Evolutionary conservation across 2,888 invertebrate genomes (phyloP), one percentile per base, ranked within the genome.

Genomic region (Apantesis nais): DNA sequence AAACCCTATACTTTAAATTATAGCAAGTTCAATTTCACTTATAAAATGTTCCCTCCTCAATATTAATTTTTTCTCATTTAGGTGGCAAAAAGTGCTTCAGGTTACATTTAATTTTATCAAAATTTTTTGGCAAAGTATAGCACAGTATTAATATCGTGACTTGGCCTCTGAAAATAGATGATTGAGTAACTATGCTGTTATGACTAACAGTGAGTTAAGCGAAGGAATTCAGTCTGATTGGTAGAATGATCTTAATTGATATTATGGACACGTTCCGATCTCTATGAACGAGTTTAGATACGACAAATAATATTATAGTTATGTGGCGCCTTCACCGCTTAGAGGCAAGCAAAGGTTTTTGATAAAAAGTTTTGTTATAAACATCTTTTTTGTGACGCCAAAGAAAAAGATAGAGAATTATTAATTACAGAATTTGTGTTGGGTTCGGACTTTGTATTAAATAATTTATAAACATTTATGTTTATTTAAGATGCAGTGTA

Each of bases 201-300:
- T 89, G 87, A 89, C 85, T 89, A 89, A 90, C 85, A 83, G 82
- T 76, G 78, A 76, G 80, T 81, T 83, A 83, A 85, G 85, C 82
- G 84, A 80, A 87, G 85, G 88, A 89, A 90, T 90, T 89, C 80
- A 73, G 82, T 85, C 85, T 91, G 89, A 92, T 92, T 92, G 89
- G 87, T 83, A 78, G 81, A 91, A 91, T 84, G 78, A 89, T 89
- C 89, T 89, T 87, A 92, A 92, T 92, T 92, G 87, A 78, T 84
- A 78, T 83, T 88, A 86, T 80, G 81, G 80, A 76, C 81, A 80
- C 81, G 78, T 84, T 86, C 78, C 80, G 78, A 86, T 85, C 81
- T 73, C 25, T 75, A 74, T 82, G 78, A 78, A 74, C 80, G 78
- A 78, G 78, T 74, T 77, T 71, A 67, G 69, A 71, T 70, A 77